A percentile compares a stretch with the other conserved stretches of the same genome.
Conservation (phyloP, 2,888 invertebrate species). For the Clunio marinus region DNA sequence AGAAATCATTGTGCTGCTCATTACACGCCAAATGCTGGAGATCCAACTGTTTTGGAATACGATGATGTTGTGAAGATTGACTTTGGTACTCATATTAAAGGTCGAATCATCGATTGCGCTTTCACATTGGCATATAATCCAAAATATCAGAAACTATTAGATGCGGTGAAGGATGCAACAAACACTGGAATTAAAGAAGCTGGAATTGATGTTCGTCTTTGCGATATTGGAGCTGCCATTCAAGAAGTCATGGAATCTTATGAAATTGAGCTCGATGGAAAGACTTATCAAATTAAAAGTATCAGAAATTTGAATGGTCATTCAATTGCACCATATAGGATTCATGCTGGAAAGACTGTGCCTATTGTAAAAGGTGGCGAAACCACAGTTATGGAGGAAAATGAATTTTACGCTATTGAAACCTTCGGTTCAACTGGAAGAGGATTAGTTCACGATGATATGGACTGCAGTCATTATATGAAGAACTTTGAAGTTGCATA, state of each 20-base stretch:
- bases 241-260: constrained; percentile 99
- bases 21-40: constrained; percentile 98
- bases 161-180: constrained; percentile 96
- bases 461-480: constrained; percentile 99
- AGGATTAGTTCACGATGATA: constrained; percentile 94
- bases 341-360: constrained; percentile 96
- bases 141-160: constrained; percentile 87
- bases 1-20: constrained; percentile 98
- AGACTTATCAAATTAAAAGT: constrained; percentile 92
- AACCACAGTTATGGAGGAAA: constrained; percentile 96
- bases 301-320: constrained; percentile 98
- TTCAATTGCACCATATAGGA: constrained; percentile 97
- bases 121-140: constrained; percentile 96
- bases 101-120: constrained; percentile 97
- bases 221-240: constrained; percentile 93
- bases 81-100: constrained; percentile 97
- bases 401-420: constrained; percentile 98
- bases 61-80: constrained; percentile 99
- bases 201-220: constrained; percentile 95
- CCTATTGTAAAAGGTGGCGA: constrained; percentile 99
- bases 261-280: constrained; percentile 95
- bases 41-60: constrained; percentile 86
- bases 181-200: constrained; percentile 95
- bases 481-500: constrained; percentile 93
- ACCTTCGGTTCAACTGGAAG: constrained; percentile 98